phyloP scores from a whole-genome alignment of 2,113 vertebrate species.

The Hemiscyllium ocellatum region DNA sequence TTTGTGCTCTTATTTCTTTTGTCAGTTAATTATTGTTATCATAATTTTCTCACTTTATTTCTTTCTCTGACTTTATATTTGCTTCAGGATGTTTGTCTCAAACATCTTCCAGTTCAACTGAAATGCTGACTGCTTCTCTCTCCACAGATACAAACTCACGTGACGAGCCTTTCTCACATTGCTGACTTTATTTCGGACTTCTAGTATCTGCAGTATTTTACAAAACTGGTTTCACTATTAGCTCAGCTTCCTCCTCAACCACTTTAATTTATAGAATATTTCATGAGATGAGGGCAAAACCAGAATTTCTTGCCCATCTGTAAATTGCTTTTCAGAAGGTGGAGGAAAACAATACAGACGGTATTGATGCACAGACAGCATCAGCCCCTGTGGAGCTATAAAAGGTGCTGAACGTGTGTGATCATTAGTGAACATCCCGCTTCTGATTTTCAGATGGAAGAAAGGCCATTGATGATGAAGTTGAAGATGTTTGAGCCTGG shows the following conservation, averaged over 20 bases:
- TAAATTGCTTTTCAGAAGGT: too few species aligned
- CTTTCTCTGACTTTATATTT: background rate
- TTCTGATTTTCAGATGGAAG: too few species aligned
- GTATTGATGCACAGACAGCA: too few species aligned
- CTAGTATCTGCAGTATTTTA: background rate
- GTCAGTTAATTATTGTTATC: background rate
- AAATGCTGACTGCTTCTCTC: background rate
- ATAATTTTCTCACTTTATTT: background rate
- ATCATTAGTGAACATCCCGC: too few species aligned
- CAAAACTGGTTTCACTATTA: background rate
- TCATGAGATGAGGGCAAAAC: too few species aligned
- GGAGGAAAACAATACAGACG: too few species aligned
- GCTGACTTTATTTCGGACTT: background rate
- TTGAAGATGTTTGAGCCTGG: too few species aligned
- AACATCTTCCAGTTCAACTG: background rate
- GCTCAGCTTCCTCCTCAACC: background rate
- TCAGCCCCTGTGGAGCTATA: too few species aligned
- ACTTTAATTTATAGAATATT: too few species aligned
- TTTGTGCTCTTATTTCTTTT: background rate
- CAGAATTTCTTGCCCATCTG: too few species aligned
- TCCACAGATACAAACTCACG: background rate
- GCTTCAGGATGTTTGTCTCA: background rate
- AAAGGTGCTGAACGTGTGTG: too few species aligned
- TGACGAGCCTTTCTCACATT: background rate
- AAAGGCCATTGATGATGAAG: too few species aligned